Base-by-base conservation (phyloP, 2,113 vertebrate genomes). In the Kobus ellipsiprymnus region DNA sequence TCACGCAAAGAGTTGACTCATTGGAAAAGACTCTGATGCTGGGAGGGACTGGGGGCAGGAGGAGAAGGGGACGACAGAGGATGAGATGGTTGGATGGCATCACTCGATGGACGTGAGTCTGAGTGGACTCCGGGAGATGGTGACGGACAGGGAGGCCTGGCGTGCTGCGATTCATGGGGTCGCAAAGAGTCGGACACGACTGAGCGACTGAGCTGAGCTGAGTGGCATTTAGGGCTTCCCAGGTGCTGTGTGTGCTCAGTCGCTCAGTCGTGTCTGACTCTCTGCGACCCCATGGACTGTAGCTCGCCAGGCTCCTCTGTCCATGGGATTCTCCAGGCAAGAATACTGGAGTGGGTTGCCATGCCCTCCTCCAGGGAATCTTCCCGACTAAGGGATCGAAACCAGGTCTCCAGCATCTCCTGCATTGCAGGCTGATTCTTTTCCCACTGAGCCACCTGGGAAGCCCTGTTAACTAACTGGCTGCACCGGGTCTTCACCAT, bases 111-210 rank as follows among this genome's bases (percentile, higher is more conserved):
- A 14, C 2, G 0, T 29, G 59, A 60, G 27, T 60, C 2, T 60
- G 59, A 29, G 59, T 29, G 59, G 29, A 60, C 27, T 29, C 59
- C 4, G 5, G 59, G 59, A 60, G 59, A 29, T 60, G 59, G 59
- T 60, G 59, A 60, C 29, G 27, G 59, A 60, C 12, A 60, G 12
- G 59, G 59, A 60, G 27, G 27, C 59, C 59, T 60, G 59, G 4
- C 0, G 12, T 6, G 59, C 27, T 60, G 59, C 12, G 5, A 14
- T 60, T 60, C 59, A 14, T 30, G 59, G 13, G 27, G 59, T 60
- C 0, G 1, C 59, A 1, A 25, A 25, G 27, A 60, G 59, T 30
- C 0, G 5, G 59, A 60, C 27, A 30, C 12, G 6, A 14, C 59
- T 60, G 27, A 60, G 59, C 0, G 1, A 60, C 59, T 60, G 59